Percentiles rank a stretch among this genome's conserved stretches.
Conservation (phyloP, 1,140 invertebrate species). For the Formica selysi region DNA sequence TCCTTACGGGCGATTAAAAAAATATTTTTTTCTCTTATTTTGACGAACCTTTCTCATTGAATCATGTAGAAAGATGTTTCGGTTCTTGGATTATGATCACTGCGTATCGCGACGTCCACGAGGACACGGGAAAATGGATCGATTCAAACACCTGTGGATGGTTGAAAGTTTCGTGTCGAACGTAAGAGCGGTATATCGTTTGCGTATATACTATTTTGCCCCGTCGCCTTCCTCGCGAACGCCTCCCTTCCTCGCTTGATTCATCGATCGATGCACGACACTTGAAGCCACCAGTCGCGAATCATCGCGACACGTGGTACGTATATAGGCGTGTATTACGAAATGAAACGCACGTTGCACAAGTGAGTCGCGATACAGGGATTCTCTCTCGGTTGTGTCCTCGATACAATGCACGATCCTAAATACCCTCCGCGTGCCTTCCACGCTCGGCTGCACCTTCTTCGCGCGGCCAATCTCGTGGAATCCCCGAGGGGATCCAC, state of each 20-base stretch:
- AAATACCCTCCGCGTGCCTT: not conserved
- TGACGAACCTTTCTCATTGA: not conserved
- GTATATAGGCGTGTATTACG: not conserved
- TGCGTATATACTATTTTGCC: not conserved
- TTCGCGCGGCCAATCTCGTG: not conserved
- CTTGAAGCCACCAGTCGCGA: constrained; percentile 48
- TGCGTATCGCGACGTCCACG: not conserved
- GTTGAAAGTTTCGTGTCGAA: constrained; percentile 31
- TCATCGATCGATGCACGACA: constrained; percentile 60
- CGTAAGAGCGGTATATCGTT: not conserved
- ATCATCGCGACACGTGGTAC: constrained; percentile 34
- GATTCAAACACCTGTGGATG: constrained; percentile 50
- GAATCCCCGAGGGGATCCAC: not conserved
- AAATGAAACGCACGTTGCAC: constrained; percentile 49
- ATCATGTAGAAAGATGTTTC: not conserved
- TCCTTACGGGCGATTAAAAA: not conserved
- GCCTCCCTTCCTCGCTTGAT: constrained; percentile 1
- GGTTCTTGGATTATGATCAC: not conserved
- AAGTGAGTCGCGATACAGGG: constrained; percentile 10
- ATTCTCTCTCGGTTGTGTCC: not conserved
- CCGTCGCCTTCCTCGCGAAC: not conserved
- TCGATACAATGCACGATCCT: not conserved
- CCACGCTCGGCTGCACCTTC: not conserved
- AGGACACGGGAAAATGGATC: constrained; percentile 29
- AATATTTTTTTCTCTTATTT: not conserved